phyloP scores from a whole-genome alignment of 1,140 invertebrate genomes.

The Pogonomyrmex californicus region DNA sequence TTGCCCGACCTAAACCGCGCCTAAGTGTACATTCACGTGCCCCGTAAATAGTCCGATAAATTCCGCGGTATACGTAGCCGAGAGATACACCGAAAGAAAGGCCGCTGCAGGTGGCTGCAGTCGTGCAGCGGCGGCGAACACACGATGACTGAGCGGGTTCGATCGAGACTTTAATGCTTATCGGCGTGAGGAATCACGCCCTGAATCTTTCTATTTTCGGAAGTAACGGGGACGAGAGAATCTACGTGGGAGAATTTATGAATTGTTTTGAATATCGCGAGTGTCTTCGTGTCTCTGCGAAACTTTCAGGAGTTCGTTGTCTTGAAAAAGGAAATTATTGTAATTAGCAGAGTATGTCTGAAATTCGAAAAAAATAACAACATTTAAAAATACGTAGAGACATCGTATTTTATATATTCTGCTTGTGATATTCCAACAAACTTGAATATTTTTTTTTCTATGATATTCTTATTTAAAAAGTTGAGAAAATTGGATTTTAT shows the following conservation, averaged over 20 bases:
- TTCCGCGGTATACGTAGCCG: background rate
- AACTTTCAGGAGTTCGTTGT: background rate
- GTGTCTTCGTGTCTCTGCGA: background rate
- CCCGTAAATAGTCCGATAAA: conserved; percentile 48
- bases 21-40: conserved; percentile 44
- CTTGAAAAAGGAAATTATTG: background rate
- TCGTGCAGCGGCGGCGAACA: background rate
- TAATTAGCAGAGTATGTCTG: background rate
- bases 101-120: conserved; percentile 39
- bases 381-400: background rate
- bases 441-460: background rate
- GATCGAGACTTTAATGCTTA: background rate
- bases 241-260: background rate
- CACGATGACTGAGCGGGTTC: conserved; percentile 30
- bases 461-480: background rate
- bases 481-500: background rate
- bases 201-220: background rate
- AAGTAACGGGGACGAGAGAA: conserved; percentile 7
- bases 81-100: conserved; percentile 28
- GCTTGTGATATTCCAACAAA: background rate
- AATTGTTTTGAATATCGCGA: background rate
- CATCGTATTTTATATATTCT: background rate
- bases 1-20: conserved; percentile 54
- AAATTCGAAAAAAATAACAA: background rate
- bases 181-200: background rate